phyloP scores from a whole-genome alignment of 2,113 vertebrate genomes.

The Carollia perspicillata region DNA sequence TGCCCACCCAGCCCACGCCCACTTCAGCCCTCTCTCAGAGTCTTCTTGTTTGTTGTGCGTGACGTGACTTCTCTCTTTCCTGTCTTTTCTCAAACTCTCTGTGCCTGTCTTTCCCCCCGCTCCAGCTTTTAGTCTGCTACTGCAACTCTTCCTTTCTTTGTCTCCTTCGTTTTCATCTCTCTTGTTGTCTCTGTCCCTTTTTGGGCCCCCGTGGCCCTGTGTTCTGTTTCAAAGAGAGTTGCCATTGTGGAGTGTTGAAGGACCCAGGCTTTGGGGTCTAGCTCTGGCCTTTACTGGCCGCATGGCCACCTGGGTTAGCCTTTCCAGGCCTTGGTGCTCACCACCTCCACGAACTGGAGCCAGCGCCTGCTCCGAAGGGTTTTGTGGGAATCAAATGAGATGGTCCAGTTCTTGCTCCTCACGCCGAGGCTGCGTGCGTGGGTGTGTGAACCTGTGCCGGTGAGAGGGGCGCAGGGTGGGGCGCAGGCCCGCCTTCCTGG shows the following conservation, averaged over 20 bases:
- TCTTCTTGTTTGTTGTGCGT: neutral
- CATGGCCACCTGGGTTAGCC: neutral
- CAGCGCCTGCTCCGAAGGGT: neutral
- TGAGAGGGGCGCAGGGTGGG: neutral
- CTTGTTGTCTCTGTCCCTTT: neutral
- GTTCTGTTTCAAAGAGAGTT: constrained; percentile 14
- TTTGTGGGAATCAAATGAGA: neutral
- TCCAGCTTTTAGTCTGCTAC: neutral
- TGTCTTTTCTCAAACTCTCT: neutral
- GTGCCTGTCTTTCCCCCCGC: no score
- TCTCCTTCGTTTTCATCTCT: neutral
- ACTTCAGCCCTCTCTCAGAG: neutral
- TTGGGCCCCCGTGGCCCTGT: neutral
- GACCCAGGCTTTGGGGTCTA: neutral
- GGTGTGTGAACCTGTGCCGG: neutral
- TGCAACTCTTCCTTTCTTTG: neutral
- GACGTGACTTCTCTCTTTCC: neutral
- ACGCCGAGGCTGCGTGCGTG: neutral
- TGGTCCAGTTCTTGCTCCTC: neutral
- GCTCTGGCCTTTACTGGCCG: neutral
- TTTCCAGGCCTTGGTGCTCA: neutral
- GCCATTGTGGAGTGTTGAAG: neutral
- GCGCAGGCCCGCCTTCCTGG: neutral
- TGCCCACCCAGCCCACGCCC: neutral
- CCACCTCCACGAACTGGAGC: neutral